A percentile compares a stretch with the other conserved stretches of the same genome.
Evolutionary conservation across 2,113 vertebrate species (phyloP).

Genomic region (Ivindomyrus marchei): DNA sequence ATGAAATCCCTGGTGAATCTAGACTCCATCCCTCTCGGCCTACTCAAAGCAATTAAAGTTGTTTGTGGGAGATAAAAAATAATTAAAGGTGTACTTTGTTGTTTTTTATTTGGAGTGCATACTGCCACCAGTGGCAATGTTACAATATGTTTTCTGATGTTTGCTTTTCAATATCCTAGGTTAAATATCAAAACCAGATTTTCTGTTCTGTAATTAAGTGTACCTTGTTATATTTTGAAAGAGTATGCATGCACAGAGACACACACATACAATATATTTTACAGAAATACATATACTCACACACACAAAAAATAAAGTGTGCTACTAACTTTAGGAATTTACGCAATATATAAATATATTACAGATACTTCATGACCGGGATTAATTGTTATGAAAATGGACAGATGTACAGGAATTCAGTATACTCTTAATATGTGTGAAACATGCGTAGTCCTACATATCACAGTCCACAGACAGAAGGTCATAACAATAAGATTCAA

Average conservation of each 20-base stretch:
- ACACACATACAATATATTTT: conserved; percentile 10
- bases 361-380: neutral
- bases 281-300: conserved; percentile 10
- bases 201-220: conserved; percentile 29
- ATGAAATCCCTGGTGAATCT: conserved; percentile 59
- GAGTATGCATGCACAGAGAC: neutral
- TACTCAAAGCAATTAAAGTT: conserved; percentile 67
- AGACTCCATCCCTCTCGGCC: conserved; percentile 54
- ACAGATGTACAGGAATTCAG: neutral
- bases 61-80: conserved; percentile 65
- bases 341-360: neutral
- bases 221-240: conserved; percentile 8
- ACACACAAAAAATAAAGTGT: neutral
- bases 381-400: neutral
- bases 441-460: neutral
- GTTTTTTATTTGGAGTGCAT: conserved; percentile 49
- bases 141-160: conserved; percentile 51
- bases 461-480: neutral
- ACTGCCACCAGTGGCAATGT: conserved; percentile 40
- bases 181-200: conserved; percentile 50
- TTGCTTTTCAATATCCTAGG: conserved; percentile 47
- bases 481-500: neutral
- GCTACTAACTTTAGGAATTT: neutral
- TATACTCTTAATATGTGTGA: neutral
- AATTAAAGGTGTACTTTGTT: conserved; percentile 57